Base-by-base conservation (phyloP, 2,888 invertebrate genomes). In the Troglohyphantes excavatus region DNA sequence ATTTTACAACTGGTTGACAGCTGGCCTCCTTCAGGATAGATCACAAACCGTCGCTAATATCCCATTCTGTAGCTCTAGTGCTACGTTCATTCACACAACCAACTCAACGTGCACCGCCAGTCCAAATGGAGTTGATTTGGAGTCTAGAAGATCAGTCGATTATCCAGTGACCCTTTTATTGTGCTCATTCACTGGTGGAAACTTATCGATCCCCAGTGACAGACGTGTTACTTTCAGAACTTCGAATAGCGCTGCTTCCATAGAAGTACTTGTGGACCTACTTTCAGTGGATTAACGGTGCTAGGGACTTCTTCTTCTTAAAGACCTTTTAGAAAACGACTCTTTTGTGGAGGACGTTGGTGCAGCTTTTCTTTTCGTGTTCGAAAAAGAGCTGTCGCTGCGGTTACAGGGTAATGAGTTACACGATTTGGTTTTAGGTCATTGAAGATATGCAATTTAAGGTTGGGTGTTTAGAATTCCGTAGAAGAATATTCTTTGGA, bases 191-290 rank as follows among this genome's bases (percentile, higher is more conserved):
- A 17, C 26, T 46, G 73, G n/a, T 73, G 59, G 43, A 27, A 23
- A 43, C n/a, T 46, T 73, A 73, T 73, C 46, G 73, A 73, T 73
- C 46, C 53, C n/a, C 53, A 21, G 17, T 53, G 73, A 27, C 73
- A 73, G 27, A 73, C 73, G 27, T 73, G 73, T 73, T 73, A 73
- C 73, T 73, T 27, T 23, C 19, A 65, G 13, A 33, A n/a, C n/a
- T 53, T 17, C 68, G 33, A 27, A 27, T 27, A 65, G 65, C 65
- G 19, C 11, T 65, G 6, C 65, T 17, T 65, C 65, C 33, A 29
- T 68, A 33, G 68, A 23, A 53, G 26, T 46, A 53, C 43, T 46
- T 46, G 33, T 27, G 27, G 26, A 17, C 46, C 53, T 26, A 26
- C 27, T 46, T n/a, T 73, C 17, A 73, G 53, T 59, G 73, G 73